Base-by-base conservation (phyloP, 2,888 invertebrate species). In the Daptonema setosum region DNA sequence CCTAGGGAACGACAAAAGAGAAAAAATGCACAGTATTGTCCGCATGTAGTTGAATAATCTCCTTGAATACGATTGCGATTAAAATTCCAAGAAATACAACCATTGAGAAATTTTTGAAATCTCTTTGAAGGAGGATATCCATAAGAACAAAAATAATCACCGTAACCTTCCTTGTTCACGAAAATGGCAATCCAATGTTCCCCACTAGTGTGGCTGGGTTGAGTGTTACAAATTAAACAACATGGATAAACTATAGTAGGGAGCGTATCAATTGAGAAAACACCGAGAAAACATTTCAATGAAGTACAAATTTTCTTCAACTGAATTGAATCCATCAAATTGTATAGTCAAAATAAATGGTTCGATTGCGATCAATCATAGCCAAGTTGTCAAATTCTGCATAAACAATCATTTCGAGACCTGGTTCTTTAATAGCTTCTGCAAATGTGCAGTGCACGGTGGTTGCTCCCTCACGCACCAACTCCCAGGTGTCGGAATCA, bases 291-390 rank as follows among this genome's bases (percentile, higher is more conserved):
- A 17, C 11, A n/a, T n/a, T n/a, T n/a, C n/a, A n/a, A 17, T 5
- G 45, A 24, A 5, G 11, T 25, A 11, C 5, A 14, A 28, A 51
- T 48, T 5, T 24, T 22, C 8, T 5, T 17, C 24, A 20, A 48
- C 8, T 48, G 48, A 8, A 48, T 11, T 48, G 51, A 51, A 51
- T 51, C 28, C 28, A 51, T 28, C 25, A 28, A 11, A 28, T 30
- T n/a, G 8, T 5, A 17, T 54, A 54, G 25, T 54, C 54, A 25
- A 45, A 45, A 48, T 55, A 55, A 41, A 55, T 24, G n/a, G 48
- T 48, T 41, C 48, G 22, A 50, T 29, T 48, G 3, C 28, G 20
- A 22, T 55, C 47, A 24, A 55, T 48, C 47, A 28, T 55, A 26
- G 26, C 3, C 28, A 55, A 22, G 35, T 48, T 55, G 28, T 55